Evolutionary conservation across 1,140 invertebrate species (phyloP).

Genomic region (Pteromalus puparum): DNA sequence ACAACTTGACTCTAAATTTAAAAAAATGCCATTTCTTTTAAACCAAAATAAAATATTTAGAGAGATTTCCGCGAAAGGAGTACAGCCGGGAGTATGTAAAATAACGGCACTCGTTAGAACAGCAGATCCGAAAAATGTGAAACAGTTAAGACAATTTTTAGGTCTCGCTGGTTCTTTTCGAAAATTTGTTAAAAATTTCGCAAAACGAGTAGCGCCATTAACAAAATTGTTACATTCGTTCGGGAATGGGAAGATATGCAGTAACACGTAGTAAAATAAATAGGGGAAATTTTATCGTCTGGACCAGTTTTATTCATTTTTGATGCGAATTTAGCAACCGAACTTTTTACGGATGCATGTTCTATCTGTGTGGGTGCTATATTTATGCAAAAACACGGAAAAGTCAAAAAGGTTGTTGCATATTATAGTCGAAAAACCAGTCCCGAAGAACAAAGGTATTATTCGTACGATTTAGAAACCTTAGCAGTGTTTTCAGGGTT

Average conservation of each 20-base stretch:
- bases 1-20: not conserved
- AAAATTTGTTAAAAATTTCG: constrained; percentile 61
- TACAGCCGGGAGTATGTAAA: constrained; percentile 56
- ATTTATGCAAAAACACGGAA: constrained; percentile 56
- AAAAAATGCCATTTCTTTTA: not conserved
- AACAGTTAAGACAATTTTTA: constrained; percentile 62
- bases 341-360: constrained; percentile 61
- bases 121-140: constrained; percentile 36
- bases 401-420: constrained; percentile 39
- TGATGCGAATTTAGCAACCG: constrained; percentile 52
- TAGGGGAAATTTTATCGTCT: constrained; percentile 34
- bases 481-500: constrained; percentile 62
- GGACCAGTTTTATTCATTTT: constrained; percentile 45
- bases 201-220: constrained; percentile 57
- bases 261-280: constrained; percentile 4
- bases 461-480: constrained; percentile 66
- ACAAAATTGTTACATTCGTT: constrained; percentile 50
- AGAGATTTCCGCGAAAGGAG: constrained; percentile 57
- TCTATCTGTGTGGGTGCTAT: constrained; percentile 59
- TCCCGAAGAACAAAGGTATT: constrained; percentile 52
- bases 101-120: constrained; percentile 55
- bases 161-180: constrained; percentile 66
- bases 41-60: constrained; percentile 57
- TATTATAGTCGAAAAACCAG: constrained; percentile 64
- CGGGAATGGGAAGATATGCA: constrained; percentile 38